These are phyloP conservation scores for Pterobdella sp. DNA, from an alignment of 2,888 invertebrate species.

Conservation along the genomic window DNA sequence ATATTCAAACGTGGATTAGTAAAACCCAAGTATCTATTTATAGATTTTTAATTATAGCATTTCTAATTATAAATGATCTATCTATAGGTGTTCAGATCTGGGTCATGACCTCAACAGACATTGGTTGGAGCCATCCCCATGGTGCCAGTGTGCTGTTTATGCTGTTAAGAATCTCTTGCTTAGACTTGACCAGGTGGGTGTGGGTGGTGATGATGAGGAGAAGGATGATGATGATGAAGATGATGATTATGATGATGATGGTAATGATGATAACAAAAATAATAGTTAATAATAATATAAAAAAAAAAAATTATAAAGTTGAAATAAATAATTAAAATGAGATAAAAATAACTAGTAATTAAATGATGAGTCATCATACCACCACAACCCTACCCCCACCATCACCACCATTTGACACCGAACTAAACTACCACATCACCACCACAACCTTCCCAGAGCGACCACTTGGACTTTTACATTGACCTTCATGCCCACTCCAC, in stretches of 20 bases:
- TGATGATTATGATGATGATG: not conserved
- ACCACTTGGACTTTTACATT: slow-evolving; percentile 81
- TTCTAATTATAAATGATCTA: no score
- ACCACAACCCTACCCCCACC: not conserved
- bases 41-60: no score
- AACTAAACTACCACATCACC: no score
- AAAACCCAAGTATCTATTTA: no score
- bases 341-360: not conserved
- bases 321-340: not conserved
- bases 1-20: no score
- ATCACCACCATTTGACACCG: not conserved
- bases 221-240: not conserved
- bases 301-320: not conserved
- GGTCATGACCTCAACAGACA: slow-evolving; percentile 87
- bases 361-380: not conserved
- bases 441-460: slow-evolving; percentile 57
- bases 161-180: slow-evolving; percentile 71
- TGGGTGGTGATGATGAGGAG: not conserved
- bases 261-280: not conserved
- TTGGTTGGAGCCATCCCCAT: slow-evolving; percentile 81
- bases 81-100: slow-evolving; percentile 67
- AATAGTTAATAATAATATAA: not conserved
- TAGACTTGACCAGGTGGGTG: slow-evolving; percentile 56
- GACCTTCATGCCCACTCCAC: slow-evolving; percentile 90
- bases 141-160: slow-evolving; percentile 81